These are phyloP conservation scores for Polia nebulosa DNA, from an alignment of 2,888 invertebrate genomes.

Conservation along the genomic window DNA sequence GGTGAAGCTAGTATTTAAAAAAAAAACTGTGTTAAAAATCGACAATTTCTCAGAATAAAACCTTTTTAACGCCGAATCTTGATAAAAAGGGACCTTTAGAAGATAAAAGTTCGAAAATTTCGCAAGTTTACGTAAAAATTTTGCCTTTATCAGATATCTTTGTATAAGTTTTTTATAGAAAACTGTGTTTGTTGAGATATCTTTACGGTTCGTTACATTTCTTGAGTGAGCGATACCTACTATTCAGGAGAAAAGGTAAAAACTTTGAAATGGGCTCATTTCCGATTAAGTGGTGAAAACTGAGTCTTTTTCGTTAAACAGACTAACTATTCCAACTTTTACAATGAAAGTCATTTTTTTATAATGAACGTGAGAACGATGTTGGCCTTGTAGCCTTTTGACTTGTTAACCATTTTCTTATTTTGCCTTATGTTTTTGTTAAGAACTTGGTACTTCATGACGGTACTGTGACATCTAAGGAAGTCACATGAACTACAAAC, in stretches of 20 bases:
- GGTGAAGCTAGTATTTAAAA: too few relatives aligned
- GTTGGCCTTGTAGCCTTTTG: too few relatives aligned
- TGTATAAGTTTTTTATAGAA: conserved; percentile 19
- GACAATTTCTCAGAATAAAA: conserved; percentile 9
- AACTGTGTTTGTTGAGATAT: conserved; percentile 38
- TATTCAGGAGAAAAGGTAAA: background rate
- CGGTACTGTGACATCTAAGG: too few relatives aligned
- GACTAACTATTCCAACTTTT: too few relatives aligned
- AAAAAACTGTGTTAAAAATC: background rate
- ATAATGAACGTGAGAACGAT: too few relatives aligned
- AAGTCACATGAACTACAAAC: too few relatives aligned
- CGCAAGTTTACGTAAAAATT: conserved; percentile 24
- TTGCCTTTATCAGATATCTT: conserved; percentile 26
- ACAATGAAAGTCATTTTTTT: too few relatives aligned
- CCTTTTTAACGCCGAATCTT: conserved; percentile 38
- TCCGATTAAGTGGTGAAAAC: background rate
- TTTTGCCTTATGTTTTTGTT: too few relatives aligned
- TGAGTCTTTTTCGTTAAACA: background rate
- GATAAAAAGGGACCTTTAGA: conserved; percentile 46
- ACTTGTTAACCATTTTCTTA: too few relatives aligned
- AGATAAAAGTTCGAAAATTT: conserved; percentile 45
- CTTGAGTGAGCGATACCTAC: background rate
- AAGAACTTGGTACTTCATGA: too few relatives aligned
- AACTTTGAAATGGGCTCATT: background rate
- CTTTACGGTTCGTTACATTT: conserved; percentile 41